Conservation (phyloP, 2,113 vertebrate species). For the Pardalotus punctatus region DNA sequence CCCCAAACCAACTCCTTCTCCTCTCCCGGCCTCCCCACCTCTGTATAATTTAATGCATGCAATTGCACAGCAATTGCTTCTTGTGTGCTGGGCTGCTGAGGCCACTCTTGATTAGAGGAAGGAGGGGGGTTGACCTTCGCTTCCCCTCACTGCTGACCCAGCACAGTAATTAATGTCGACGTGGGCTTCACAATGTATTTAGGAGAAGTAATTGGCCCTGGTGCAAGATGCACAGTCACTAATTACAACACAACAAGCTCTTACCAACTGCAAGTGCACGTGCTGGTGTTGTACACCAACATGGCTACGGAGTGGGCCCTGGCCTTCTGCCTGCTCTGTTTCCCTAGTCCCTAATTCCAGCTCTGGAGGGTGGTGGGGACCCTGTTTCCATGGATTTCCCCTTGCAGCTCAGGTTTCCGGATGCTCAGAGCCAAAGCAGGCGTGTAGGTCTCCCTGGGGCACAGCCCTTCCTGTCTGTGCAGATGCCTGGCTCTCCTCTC, state of each 20-base stretch:
- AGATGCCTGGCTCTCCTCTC: neutral
- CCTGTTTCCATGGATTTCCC: constrained; percentile 49
- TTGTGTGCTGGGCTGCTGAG: constrained; percentile 8
- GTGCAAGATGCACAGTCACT: constrained; percentile 46
- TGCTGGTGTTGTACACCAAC: neutral
- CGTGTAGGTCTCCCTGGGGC: neutral
- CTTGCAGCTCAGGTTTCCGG: constrained; percentile 24
- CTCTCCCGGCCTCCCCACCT: neutral
- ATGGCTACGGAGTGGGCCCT: neutral
- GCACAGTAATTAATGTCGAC: constrained; percentile 56
- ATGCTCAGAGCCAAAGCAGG: neutral
- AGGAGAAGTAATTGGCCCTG: constrained; percentile 50
- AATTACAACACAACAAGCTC: constrained; percentile 48
- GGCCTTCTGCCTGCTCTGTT: neutral
- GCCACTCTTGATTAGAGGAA: constrained; percentile 25
- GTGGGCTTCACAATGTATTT: constrained; percentile 52
- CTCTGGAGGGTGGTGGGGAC: neutral
- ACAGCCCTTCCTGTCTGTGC: neutral
- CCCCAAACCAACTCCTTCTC: constrained; percentile 13
- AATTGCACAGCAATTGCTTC: constrained; percentile 57
- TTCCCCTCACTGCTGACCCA: constrained; percentile 43
- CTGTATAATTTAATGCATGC: constrained; percentile 29
- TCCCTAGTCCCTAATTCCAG: neutral
- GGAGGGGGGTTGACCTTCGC: constrained; percentile 20
- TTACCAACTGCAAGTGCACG: constrained; percentile 4